Percentiles rank a stretch among this genome's conserved stretches.
Conservation (phyloP, 2,888 invertebrate species). For the Drosophila subsilvestris region DNA sequence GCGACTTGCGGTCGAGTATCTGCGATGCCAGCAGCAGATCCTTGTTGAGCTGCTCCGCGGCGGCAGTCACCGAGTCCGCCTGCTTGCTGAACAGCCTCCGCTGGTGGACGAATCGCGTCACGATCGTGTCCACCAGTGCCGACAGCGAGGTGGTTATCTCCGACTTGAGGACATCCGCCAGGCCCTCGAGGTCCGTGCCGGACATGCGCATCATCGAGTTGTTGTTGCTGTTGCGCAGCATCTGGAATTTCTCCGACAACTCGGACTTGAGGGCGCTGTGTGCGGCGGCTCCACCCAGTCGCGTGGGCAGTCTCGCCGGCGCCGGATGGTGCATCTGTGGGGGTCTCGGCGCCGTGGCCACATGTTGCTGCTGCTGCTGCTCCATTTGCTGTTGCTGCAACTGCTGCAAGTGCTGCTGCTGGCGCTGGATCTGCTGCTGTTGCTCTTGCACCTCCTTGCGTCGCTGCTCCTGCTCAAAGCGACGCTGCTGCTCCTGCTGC, state of each 20-base stretch:
- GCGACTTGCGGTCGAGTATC: constrained; percentile 92
- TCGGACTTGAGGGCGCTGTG: constrained; percentile 87
- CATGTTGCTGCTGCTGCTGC: constrained; percentile 80
- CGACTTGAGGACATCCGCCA: constrained; percentile 95
- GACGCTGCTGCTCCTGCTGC: constrained; percentile 85
- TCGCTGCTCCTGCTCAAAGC: constrained; percentile 85
- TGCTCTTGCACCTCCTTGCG: constrained; percentile 83
- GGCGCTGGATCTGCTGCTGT: constrained; percentile 84
- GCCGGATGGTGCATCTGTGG: constrained; percentile 77
- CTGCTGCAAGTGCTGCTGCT: constrained; percentile 84
- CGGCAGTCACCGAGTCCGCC: constrained; percentile 90
- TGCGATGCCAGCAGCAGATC: constrained; percentile 93
- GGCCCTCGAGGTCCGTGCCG: constrained; percentile 92
- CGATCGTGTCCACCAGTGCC: constrained; percentile 93
- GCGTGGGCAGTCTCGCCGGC: constrained; percentile 80
- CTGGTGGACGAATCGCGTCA: constrained; percentile 93
- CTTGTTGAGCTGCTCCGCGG: constrained; percentile 93
- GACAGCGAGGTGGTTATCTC: constrained; percentile 94
- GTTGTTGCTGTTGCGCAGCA: constrained; percentile 88
- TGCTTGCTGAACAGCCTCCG: constrained; percentile 90
- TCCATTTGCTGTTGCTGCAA: constrained; percentile 85
- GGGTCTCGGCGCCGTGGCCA: constrained; percentile 71
- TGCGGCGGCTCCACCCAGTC: constrained; percentile 69
- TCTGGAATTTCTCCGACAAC: constrained; percentile 90
- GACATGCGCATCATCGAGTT: constrained; percentile 88